Percentiles rank a stretch among this genome's conserved stretches.
phyloP scores from a whole-genome alignment of 2,888 invertebrate species.

The Scelioninae gen. 1 region DNA sequence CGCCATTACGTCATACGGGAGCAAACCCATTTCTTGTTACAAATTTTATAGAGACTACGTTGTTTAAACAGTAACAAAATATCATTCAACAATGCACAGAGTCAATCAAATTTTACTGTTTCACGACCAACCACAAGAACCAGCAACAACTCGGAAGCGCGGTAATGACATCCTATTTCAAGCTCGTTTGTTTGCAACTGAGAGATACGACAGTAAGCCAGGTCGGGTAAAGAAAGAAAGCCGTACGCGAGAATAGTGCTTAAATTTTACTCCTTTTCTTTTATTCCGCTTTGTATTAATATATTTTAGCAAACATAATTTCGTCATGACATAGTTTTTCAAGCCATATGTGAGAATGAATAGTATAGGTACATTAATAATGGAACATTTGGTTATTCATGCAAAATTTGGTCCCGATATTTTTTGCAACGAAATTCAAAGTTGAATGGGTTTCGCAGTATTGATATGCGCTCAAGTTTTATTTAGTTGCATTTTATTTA shows the following conservation, averaged over 20 bases:
- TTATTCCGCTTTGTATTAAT: constrained; percentile 44
- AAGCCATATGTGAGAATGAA: background rate
- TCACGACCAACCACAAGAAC: constrained; percentile 56
- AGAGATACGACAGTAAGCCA: constrained; percentile 17
- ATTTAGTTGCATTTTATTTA: no score
- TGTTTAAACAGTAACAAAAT: constrained; percentile 45
- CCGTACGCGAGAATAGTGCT: background rate
- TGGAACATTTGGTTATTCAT: background rate
- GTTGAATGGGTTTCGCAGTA: no score
- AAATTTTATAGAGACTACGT: constrained; percentile 21
- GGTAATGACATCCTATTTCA: constrained; percentile 61
- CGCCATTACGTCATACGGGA: constrained; percentile 19
- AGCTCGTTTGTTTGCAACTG: constrained; percentile 59
- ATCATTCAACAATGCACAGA: constrained; percentile 39
- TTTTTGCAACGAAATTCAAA: no score
- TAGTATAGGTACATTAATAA: constrained; percentile 15
- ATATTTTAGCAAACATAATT: constrained; percentile 48
- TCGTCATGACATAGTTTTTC: constrained; percentile 15
- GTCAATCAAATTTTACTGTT: constrained; percentile 62
- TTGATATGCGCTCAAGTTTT: no score
- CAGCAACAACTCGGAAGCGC: constrained; percentile 45
- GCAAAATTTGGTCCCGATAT: no score
- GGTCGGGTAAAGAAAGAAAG: constrained; percentile 40
- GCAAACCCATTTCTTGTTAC: constrained; percentile 31
- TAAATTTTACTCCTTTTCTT: background rate